Percentiles rank a stretch among this genome's conserved stretches.
These are phyloP conservation scores for Liodrosophila aerea DNA, from an alignment of 2,888 invertebrate genomes.

Conservation along the genomic window DNA sequence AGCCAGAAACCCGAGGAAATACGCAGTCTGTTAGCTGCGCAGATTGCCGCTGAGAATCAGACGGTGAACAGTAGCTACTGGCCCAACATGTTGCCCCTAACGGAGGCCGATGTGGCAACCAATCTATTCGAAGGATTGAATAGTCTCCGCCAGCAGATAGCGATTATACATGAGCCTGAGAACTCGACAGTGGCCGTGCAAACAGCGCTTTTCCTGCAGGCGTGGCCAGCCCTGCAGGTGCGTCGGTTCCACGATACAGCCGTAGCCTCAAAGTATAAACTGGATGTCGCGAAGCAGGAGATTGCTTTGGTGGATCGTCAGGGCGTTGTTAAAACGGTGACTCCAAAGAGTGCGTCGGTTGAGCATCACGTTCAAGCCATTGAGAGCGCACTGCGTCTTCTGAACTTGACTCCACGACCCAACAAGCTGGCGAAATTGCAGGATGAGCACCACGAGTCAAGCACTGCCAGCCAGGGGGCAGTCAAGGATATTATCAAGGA, in stretches of 20 bases:
- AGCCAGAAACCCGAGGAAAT: conserved; percentile 83
- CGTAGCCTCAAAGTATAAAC: conserved; percentile 68
- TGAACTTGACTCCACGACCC: conserved; percentile 60
- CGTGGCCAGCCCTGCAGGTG: conserved; percentile 84
- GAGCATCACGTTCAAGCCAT: conserved; percentile 59
- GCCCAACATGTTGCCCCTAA: conserved; percentile 86
- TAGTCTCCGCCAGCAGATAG: conserved; percentile 83
- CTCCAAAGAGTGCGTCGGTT: conserved; percentile 81
- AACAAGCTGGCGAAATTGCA: conserved; percentile 1
- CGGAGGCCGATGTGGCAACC: conserved; percentile 77
- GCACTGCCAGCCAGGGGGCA: not conserved
- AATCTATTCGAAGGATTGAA: conserved; percentile 84
- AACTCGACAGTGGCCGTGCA: conserved; percentile 83
- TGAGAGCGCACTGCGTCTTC: conserved; percentile 48
- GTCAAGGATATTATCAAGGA: conserved; percentile 55
- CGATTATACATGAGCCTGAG: conserved; percentile 87
- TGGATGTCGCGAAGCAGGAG: conserved; percentile 56
- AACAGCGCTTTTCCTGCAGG: conserved; percentile 85
- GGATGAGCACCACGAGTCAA: not conserved
- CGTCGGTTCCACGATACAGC: conserved; percentile 83
- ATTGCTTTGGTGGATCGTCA: conserved; percentile 67
- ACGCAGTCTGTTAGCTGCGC: conserved; percentile 80
- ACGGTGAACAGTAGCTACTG: conserved; percentile 83
- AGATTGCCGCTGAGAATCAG: conserved; percentile 85
- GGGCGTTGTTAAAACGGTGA: conserved; percentile 43